Base-by-base conservation (phyloP, 2,797 vertebrate species). In the Gallinago nigripennis region DNA sequence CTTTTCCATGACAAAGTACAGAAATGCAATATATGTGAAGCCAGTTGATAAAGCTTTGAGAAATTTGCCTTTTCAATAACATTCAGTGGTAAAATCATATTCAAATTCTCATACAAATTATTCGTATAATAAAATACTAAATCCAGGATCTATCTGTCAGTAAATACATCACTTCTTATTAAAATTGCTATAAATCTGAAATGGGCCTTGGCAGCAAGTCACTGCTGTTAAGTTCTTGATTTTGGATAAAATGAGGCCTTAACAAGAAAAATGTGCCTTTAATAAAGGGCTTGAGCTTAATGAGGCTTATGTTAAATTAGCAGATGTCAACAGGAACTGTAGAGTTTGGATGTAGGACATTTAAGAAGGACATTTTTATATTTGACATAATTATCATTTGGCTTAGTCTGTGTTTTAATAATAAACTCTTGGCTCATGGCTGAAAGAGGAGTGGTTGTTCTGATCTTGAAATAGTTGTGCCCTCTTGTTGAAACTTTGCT, bases 311-410 rank as follows among this genome's bases (percentile, higher is more conserved):
- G 25, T 9, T 80, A 63, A 80, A 92, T 86, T 60, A 94, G 56
- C 45, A 82, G 39, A 82, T 88, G 50, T 76, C 76, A 75, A 60
- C 41, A 43, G 25, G 53, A 71, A 35, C 69, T 79, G 54, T 20
- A 25, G 23, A 79, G 50, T 80, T 91, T 91, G 48, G 25, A 46
- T 79, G 39, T 12, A 75, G 71, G 71, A 70, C 66, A 37, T 78
- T 48, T 30, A 90, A 81, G 78, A 73, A 90, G 61, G 71, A 15
- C 39, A 30, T 73, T 75, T 90, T 84, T 61, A 57, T 78, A 54
- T 75, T 92, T 61, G 70, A 90, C 63, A 25, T 57, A 82, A 87
- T 87, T 86, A 69, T 84, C n/a, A 86, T 92, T 90, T 92, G 79
- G 43, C 83, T 43, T 75, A 63, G 71, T 41, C 66, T 82, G 57